phyloP scores from a whole-genome alignment of 2,113 vertebrate species.

The Baryphthengus martii region DNA sequence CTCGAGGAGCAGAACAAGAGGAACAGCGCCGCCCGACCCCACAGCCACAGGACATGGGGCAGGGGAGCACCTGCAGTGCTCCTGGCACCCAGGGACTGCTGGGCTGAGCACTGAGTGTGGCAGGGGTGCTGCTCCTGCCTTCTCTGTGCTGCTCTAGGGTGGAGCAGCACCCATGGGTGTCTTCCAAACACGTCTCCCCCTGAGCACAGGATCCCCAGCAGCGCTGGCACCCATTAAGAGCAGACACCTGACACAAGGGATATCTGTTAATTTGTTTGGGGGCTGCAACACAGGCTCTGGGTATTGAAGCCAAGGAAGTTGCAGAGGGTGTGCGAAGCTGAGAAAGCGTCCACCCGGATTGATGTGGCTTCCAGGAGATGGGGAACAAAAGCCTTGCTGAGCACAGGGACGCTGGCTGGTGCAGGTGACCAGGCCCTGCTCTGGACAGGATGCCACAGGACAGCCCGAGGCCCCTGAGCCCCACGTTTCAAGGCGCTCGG shows the following conservation, averaged over 20 bases:
- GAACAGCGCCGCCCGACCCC: fast-evolving
- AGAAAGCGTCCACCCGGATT: background rate
- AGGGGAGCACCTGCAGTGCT: background rate
- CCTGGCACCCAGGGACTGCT: background rate
- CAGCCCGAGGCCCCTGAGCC: fast-evolving
- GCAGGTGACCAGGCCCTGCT: fast-evolving
- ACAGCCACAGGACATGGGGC: background rate
- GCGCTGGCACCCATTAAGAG: background rate
- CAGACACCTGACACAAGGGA: fast-evolving
- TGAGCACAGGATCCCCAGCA: fast-evolving
- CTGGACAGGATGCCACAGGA: fast-evolving
- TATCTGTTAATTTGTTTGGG: background rate
- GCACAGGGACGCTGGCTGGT: fast-evolving
- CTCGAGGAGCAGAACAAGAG: background rate
- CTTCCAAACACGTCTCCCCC: background rate
- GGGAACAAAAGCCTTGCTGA: background rate
- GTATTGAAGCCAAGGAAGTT: fast-evolving
- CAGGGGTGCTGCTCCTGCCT: background rate
- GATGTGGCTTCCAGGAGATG: background rate
- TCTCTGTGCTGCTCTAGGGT: too few species aligned
- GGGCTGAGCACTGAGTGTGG: background rate
- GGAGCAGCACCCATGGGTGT: background rate
- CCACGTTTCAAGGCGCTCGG: fast-evolving
- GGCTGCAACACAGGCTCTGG: background rate
- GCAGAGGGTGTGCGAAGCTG: fast-evolving